These are phyloP conservation scores for Margaritifera margaritifera DNA, from an alignment of 2,888 invertebrate genomes.

Conservation along the genomic window DNA sequence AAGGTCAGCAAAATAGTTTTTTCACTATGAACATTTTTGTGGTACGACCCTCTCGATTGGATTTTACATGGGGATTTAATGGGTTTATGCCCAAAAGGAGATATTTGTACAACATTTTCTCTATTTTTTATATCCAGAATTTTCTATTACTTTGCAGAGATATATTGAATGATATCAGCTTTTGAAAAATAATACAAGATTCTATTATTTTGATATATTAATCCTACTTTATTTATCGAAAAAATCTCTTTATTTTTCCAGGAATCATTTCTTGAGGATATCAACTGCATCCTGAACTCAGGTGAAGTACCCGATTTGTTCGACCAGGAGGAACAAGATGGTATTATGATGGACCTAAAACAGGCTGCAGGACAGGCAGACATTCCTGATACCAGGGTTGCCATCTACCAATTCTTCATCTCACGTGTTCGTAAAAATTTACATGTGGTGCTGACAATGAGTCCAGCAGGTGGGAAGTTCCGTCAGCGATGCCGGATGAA, in stretches of 20 bases:
- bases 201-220: background rate
- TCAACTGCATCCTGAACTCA: slow-evolving; percentile 72
- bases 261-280: slow-evolving; percentile 72
- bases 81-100: no score
- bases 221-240: background rate
- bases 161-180: no score
- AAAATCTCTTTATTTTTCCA: slow-evolving; percentile 25
- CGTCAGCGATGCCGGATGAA: slow-evolving; percentile 72
- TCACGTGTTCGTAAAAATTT: slow-evolving; percentile 68
- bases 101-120: no score
- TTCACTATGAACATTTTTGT: no score
- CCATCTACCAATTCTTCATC: slow-evolving; percentile 70
- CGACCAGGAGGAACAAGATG: slow-evolving; percentile 72
- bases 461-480: slow-evolving; percentile 70
- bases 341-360: slow-evolving; percentile 71
- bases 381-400: slow-evolving; percentile 67
- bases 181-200: background rate
- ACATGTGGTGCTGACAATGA: slow-evolving; percentile 71
- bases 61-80: no score
- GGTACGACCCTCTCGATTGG: no score
- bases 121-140: no score
- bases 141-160: no score
- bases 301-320: slow-evolving; percentile 73
- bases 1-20: no score
- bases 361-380: slow-evolving; percentile 65